A percentile compares a stretch with the other conserved stretches of the same genome.
Evolutionary conservation across 2,888 invertebrate species (phyloP).

Genomic region (Drosophila aldrichi): DNA sequence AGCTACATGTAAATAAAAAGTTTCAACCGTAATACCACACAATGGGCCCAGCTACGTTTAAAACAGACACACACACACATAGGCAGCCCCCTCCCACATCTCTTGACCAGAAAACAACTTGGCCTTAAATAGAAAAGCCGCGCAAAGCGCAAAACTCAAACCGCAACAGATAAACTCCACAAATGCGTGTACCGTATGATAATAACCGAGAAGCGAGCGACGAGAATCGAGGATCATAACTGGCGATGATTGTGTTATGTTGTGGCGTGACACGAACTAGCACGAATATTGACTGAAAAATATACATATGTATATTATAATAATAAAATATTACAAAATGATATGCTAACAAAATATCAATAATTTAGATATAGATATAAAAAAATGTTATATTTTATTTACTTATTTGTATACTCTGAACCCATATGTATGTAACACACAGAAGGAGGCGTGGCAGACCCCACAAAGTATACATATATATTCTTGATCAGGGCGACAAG

Average conservation of each 20-base stretch:
- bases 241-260: conserved; percentile 3
- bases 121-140: conserved; percentile 55
- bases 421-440: too few relatives aligned
- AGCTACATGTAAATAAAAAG: conserved; percentile 31
- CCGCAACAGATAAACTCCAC: conserved; percentile 52
- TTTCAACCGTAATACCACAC: conserved; percentile 26
- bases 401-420: too few relatives aligned
- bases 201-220: conserved; percentile 32
- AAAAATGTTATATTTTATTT: too few relatives aligned
- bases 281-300: too few relatives aligned
- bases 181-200: conserved; percentile 60
- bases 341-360: too few relatives aligned
- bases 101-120: conserved; percentile 16
- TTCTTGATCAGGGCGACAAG: too few relatives aligned
- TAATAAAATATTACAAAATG: too few relatives aligned
- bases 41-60: conserved; percentile 6
- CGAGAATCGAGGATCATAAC: conserved; percentile 1
- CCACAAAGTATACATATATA: too few relatives aligned
- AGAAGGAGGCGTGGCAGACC: too few relatives aligned
- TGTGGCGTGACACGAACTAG: conserved; percentile 4
- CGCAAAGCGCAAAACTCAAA: conserved; percentile 37
- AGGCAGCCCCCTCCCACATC: not conserved
- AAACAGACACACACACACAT: not conserved
- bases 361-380: too few relatives aligned
- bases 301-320: too few relatives aligned